Evolutionary conservation across 2,888 invertebrate genomes (phyloP).

Genomic region (Oscheius myriophilus): DNA sequence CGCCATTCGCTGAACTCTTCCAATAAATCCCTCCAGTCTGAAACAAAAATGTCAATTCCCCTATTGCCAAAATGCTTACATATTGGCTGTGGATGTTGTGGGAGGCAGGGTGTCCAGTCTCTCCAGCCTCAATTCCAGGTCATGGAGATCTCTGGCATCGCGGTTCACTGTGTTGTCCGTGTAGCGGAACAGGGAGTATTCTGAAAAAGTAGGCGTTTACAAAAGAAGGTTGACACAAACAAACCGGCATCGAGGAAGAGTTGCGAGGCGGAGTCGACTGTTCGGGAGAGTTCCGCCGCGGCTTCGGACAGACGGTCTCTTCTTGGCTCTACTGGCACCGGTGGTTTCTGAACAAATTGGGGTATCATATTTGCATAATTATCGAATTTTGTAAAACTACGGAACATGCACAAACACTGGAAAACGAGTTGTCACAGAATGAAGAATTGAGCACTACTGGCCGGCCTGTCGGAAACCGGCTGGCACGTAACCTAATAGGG

Average conservation of each 20-base stretch:
- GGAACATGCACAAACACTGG: no score
- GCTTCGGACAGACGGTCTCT: not conserved
- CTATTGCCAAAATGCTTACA: not conserved
- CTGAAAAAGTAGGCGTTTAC: not conserved
- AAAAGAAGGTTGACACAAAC: not conserved
- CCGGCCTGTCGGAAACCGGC: no score
- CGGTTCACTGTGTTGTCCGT: constrained; percentile 5
- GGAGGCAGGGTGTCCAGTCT: constrained; percentile 16
- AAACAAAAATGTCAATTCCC: not conserved
- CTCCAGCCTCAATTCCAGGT: constrained; percentile 8
- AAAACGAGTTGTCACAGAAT: no score
- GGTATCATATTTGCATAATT: no score
- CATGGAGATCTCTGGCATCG: constrained; percentile 9
- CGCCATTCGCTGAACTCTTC: constrained; percentile 9
- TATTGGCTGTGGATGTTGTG: no score
- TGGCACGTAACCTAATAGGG: no score
- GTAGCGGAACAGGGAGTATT: not conserved
- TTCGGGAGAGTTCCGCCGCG: constrained; percentile 11
- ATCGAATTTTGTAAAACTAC: no score
- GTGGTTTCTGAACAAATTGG: not conserved
- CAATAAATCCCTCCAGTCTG: constrained; percentile 3
- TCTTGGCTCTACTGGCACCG: not conserved
- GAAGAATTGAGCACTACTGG: no score
- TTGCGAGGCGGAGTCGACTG: constrained; percentile 14
- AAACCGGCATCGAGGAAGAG: constrained; percentile 14